phyloP scores from a whole-genome alignment of 2,888 invertebrate genomes.

The Ichneumoninae sp. region DNA sequence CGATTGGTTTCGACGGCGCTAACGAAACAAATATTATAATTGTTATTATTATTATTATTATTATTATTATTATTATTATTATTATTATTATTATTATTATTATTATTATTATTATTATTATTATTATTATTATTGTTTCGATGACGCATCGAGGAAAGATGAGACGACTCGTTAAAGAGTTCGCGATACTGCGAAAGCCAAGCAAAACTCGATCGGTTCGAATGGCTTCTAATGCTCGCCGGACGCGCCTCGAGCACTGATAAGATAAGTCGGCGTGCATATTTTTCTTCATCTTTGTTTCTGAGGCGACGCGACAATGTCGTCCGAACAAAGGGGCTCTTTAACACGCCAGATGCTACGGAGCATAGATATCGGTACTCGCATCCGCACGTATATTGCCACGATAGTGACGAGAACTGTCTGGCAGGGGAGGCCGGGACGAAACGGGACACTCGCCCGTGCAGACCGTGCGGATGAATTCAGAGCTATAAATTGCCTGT shows the following conservation, averaged over 20 bases:
- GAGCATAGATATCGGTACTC: not conserved
- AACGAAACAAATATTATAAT: not conserved
- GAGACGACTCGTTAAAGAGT: conserved; percentile 13
- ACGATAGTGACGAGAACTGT: not conserved
- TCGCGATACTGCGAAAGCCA: conserved; percentile 25
- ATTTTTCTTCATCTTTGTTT: conserved; percentile 25
- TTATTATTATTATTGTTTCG: not conserved
- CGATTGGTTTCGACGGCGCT: not conserved
- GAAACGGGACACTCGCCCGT: too few species aligned
- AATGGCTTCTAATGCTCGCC: conserved; percentile 41
- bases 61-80: not conserved
- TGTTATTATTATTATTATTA: too few species aligned
- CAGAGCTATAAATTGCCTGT: not conserved
- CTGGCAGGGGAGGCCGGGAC: not conserved
- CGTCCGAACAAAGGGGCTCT: conserved; percentile 11
- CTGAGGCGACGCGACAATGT: not conserved
- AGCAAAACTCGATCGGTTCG: conserved; percentile 54
- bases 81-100: not conserved
- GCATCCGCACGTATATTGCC: not conserved
- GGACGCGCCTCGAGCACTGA: conserved; percentile 39
- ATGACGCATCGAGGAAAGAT: conserved; percentile 28
- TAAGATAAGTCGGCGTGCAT: conserved; percentile 53
- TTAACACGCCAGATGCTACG: not conserved
- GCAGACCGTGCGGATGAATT: too few species aligned
- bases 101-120: too few species aligned